Evolutionary conservation across 2,888 invertebrate genomes (phyloP).

Genomic region (Carcina quercana): DNA sequence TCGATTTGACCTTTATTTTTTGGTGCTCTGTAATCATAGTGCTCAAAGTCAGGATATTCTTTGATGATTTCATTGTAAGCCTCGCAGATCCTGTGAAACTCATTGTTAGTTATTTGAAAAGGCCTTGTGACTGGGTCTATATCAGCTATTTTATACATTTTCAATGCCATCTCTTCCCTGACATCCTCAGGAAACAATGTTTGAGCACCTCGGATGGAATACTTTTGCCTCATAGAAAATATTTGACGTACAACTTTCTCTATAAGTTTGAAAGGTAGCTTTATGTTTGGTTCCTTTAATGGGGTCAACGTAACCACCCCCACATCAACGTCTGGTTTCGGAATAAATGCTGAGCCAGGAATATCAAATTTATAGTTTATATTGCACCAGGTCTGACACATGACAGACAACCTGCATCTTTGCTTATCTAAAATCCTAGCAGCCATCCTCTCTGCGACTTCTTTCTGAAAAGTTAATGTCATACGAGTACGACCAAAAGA

Average conservation of each 20-base stretch:
- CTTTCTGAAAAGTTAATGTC: conserved; percentile 98
- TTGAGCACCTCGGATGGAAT: conserved; percentile 78
- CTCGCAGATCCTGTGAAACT: conserved; percentile 84
- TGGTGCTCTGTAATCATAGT: conserved; percentile 81
- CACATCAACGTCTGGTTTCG: conserved; percentile 97
- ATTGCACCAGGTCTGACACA: conserved; percentile 95
- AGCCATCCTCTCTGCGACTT: conserved; percentile 94
- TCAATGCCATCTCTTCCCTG: conserved; percentile 76
- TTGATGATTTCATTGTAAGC: conserved; percentile 84
- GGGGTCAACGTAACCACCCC: conserved; percentile 94
- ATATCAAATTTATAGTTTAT: conserved; percentile 90
- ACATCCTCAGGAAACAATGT: conserved; percentile 85
- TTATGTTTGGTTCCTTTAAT: conserved; percentile 80
- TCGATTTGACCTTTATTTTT: conserved; percentile 32
- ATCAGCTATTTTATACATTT: conserved; percentile 82
- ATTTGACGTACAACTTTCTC: conserved; percentile 92
- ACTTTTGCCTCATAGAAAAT: conserved; percentile 93
- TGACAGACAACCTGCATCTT: conserved; percentile 92
- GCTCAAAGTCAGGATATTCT: conserved; percentile 76
- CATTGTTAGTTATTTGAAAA: conserved; percentile 83
- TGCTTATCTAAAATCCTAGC: conserved; percentile 80
- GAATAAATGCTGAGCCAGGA: conserved; percentile 92
- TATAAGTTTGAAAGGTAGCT: conserved; percentile 87
- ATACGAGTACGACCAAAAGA: conserved; percentile 86
- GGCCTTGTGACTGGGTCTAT: conserved; percentile 81